Evolutionary conservation across 2,888 invertebrate genomes (phyloP).

Genomic region (Eumerus sabulonum): DNA sequence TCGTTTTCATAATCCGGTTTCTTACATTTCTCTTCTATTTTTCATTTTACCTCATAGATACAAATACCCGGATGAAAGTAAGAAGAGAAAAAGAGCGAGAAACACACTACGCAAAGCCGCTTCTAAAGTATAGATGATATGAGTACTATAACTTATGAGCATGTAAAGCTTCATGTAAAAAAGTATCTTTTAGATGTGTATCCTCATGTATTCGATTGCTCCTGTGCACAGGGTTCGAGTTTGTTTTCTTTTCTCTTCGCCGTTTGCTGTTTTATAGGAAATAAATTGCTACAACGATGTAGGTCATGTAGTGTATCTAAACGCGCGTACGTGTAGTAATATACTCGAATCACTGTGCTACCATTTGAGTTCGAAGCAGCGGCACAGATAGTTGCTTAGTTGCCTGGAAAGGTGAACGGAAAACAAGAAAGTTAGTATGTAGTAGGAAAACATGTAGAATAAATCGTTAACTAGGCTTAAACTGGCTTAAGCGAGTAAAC

Average conservation of each 20-base stretch:
- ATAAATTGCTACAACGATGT: constrained; percentile 48
- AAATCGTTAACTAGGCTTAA: constrained; percentile 36
- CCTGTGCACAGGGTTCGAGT: background rate
- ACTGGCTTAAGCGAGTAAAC: constrained; percentile 22
- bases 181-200: background rate
- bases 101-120: background rate
- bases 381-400: constrained; percentile 46
- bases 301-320: constrained; percentile 53
- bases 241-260: background rate
- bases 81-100: constrained; percentile 34
- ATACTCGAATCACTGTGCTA: constrained; percentile 14
- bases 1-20: constrained; percentile 36
- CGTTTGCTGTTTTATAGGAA: constrained; percentile 25
- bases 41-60: constrained; percentile 21
- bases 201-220: background rate
- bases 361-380: constrained; percentile 39
- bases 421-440: background rate
- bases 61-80: constrained; percentile 58
- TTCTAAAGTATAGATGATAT: too few species aligned
- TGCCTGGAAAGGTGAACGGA: constrained; percentile 22
- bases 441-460: constrained; percentile 1
- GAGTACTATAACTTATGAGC: constrained; percentile 1
- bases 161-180: constrained; percentile 24
- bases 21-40: background rate
- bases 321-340: constrained; percentile 2